Conservation (phyloP, 2,113 vertebrate species). For the Nesospiza acunhae region DNA sequence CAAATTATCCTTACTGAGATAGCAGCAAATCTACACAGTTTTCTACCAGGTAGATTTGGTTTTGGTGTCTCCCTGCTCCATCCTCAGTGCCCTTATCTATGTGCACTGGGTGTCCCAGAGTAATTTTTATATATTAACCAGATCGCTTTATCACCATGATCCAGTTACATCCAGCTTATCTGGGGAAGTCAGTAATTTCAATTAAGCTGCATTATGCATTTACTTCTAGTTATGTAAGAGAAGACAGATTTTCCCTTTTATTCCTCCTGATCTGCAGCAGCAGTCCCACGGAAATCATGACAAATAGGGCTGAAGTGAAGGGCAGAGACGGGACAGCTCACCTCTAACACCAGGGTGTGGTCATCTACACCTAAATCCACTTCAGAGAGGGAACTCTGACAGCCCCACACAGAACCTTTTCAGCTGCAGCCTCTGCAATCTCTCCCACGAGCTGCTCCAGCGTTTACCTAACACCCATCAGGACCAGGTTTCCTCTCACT, state of each 20-base stretch:
- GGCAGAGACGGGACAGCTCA: neutral
- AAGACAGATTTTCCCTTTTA: neutral
- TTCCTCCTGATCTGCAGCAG: neutral
- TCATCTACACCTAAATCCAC: neutral
- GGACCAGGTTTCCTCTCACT: neutral
- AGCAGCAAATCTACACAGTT: neutral
- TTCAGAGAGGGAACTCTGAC: neutral
- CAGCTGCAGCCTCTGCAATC: neutral
- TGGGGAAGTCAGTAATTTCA: slow-evolving; percentile 28
- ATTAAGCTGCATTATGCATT: neutral
- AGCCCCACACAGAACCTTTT: neutral
- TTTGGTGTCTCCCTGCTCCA: neutral
- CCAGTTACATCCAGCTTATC: neutral
- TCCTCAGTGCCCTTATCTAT: neutral
- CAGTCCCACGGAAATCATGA: neutral
- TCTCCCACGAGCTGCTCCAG: neutral
- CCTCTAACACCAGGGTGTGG: neutral
- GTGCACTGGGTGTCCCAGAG: neutral
- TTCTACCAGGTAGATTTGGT: neutral
- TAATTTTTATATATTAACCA: neutral
- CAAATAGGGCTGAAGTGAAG: neutral
- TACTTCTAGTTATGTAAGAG: neutral
- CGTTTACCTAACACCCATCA: neutral
- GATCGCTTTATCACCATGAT: neutral
- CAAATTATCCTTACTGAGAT: neutral